Evolutionary conservation across 1,140 invertebrate genomes (phyloP), one percentile per base, ranked within the genome.

Genomic region (Drosophila melanica): DNA sequence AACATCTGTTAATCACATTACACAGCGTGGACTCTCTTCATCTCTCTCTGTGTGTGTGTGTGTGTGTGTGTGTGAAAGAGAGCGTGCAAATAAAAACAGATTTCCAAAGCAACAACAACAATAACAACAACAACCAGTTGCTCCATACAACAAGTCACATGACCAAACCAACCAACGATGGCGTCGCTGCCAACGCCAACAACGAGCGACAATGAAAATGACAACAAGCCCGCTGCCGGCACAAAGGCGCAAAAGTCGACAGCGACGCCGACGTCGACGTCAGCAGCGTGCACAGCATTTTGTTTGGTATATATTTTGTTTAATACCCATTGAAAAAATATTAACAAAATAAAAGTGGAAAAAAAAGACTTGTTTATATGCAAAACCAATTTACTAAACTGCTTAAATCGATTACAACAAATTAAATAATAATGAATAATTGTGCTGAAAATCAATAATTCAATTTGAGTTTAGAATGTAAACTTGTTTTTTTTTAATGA

Each of bases 21-120:
- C 74, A 85, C 68, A 71, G 64, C 64, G 55, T 77, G 75, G 54
- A 50, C 11, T 41, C 54, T 67, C 11, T 45, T 18, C n/a, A n/a
- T 35, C n/a, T 65, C 18, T 66, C 0, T 64, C 37, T 67, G 33
- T 65, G 37, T 45, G 33, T 71, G 14, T 58, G 23, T 47, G 9
- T 44, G 39, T 76, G 16, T 60, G 66, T 81, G 51, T 78, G 51
- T 78, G 60, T 72, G 82, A 87, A 87, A 76, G 84, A 86, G 82
- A 82, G 82, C 75, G 82, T 89, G 79, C 82, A 82, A 87, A 89
- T 89, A 89, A 87, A 87, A 82, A 89, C 77, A 87, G 84, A 90
- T 89, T 89, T 89, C 80, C 84, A 86, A 86, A 86, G 75, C 80
- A 74, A 82, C 80, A 85, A 69, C 64, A 75, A 78, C 58, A 50